Base-by-base conservation (phyloP, 2,888 invertebrate species). In the Phoronis australis region DNA sequence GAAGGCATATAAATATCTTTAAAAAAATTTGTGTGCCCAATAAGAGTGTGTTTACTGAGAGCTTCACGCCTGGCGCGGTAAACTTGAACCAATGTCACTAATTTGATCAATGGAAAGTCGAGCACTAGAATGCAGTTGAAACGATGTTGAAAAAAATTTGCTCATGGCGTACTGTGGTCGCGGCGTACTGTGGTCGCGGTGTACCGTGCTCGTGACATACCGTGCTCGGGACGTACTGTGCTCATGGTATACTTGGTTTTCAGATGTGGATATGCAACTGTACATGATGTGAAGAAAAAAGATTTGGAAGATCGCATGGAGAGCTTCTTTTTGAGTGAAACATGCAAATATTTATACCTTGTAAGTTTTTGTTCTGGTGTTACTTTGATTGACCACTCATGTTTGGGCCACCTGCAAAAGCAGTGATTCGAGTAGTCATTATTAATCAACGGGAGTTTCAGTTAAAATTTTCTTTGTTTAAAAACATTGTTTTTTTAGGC, bases 231-330 rank as follows among this genome's bases (percentile, higher is more conserved):
- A 15, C 9, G 23, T 44, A 15, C 31, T 43, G n/a, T 12, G 15
- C 4, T 43, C 50, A n/a, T 31, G 5, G 4, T 40, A 21, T 50
- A 47, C n/a, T 48, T 45, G 22, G 42, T 52, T 58, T 59, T 48
- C 50, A 77, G 79, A 56, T 84, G 84, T 74, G 84, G 84, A 1
- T 84, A 82, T 71, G 83, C 83, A 12, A 84, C 84, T 3, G 80
- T 84, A 18, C 84, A 84, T 70, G 81, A 82, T 73, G 84, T 84
- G 6, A 65, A 76, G 22, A 82, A 82, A 51, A 83, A 81, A 69
- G 79, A 79, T 51, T 66, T 82, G 37, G 84, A 84, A 68, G 83
- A 83, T 63, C 69, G 84, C 47, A 84, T 84, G 83, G 84, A 84
- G 65, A 82, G 82, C 54, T 84, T 84, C 66, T 84, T 84, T 66